Evolutionary conservation across 2,888 invertebrate species (phyloP).

Genomic region (Alloscopus bannaensis): DNA sequence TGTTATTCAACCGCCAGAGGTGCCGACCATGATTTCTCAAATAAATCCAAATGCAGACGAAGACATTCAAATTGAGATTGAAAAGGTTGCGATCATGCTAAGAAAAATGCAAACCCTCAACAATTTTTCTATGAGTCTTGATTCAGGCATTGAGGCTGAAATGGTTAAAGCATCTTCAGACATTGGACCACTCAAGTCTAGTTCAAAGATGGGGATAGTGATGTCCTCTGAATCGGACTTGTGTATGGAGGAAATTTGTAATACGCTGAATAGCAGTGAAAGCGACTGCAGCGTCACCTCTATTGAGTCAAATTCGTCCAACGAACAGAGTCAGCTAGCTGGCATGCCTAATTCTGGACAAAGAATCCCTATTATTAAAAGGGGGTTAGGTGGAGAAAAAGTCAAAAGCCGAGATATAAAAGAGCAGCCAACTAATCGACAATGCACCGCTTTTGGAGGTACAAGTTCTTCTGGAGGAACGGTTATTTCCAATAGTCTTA

Average conservation of each 20-base stretch:
- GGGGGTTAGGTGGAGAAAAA: neutral
- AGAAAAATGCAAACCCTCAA: slow-evolving; percentile 61
- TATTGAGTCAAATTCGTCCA: slow-evolving; percentile 20
- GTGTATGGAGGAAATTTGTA: too few species aligned
- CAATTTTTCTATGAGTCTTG: slow-evolving; percentile 47
- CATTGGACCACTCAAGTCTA: neutral
- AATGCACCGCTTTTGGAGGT: too few species aligned
- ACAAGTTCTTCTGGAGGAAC: too few species aligned
- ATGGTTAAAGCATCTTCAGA: neutral
- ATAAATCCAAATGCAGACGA: slow-evolving; percentile 64
- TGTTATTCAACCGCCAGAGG: slow-evolving; percentile 69
- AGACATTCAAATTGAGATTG: slow-evolving; percentile 67
- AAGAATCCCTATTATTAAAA: too few species aligned
- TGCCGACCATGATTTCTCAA: slow-evolving; percentile 69
- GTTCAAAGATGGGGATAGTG: neutral
- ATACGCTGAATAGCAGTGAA: slow-evolving; percentile 21
- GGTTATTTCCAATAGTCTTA: too few species aligned
- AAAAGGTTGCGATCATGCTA: slow-evolving; percentile 67
- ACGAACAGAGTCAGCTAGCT: too few species aligned
- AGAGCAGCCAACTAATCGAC: neutral
- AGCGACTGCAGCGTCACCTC: slow-evolving; percentile 37
- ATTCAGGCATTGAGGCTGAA: slow-evolving; percentile 50
- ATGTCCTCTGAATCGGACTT: neutral
- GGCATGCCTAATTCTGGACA: too few species aligned
- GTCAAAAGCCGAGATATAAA: slow-evolving; percentile 7